Percentiles rank a stretch among this genome's conserved stretches.
Evolutionary conservation across 2,113 vertebrate genomes (phyloP).

Genomic region (Syngnathus typhle): DNA sequence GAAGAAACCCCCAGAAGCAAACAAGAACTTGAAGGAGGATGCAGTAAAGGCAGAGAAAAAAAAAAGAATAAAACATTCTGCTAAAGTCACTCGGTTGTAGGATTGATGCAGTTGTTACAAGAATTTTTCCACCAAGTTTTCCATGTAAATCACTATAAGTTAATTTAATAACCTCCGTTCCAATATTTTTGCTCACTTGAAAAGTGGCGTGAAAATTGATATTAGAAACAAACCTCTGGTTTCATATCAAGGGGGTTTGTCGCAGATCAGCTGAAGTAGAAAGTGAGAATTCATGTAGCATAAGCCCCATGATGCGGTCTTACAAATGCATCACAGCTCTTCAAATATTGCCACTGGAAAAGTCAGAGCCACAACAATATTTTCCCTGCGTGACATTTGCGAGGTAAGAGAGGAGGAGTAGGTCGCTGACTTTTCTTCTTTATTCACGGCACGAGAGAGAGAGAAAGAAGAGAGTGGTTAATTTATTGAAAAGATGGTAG

Average conservation of each 20-base stretch:
- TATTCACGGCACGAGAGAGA: conserved; percentile 53
- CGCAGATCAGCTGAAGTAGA: neutral
- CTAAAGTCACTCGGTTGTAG: no score
- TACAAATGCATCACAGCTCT: conserved; percentile 33
- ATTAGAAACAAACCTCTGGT: neutral
- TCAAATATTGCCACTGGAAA: conserved; percentile 46
- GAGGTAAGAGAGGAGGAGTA: conserved; percentile 63
- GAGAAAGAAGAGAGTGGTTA: conserved; percentile 63
- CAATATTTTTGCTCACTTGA: no score
- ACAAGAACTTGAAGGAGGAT: no score
- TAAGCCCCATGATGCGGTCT: neutral
- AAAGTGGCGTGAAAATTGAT: no score
- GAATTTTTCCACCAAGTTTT: no score
- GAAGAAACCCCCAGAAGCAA: no score
- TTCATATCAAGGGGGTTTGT: neutral
- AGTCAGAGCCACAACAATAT: conserved; percentile 50
- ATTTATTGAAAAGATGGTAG: conserved; percentile 74
- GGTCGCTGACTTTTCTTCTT: conserved; percentile 42
- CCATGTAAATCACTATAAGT: no score
- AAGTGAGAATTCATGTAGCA: neutral
- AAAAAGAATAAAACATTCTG: no score
- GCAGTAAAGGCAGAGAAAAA: no score
- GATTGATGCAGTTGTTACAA: no score
- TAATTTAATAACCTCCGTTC: no score
- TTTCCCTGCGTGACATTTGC: conserved; percentile 59